phyloP scores from a whole-genome alignment of 2,797 vertebrate species.

The Gymnodraco acuticeps region DNA sequence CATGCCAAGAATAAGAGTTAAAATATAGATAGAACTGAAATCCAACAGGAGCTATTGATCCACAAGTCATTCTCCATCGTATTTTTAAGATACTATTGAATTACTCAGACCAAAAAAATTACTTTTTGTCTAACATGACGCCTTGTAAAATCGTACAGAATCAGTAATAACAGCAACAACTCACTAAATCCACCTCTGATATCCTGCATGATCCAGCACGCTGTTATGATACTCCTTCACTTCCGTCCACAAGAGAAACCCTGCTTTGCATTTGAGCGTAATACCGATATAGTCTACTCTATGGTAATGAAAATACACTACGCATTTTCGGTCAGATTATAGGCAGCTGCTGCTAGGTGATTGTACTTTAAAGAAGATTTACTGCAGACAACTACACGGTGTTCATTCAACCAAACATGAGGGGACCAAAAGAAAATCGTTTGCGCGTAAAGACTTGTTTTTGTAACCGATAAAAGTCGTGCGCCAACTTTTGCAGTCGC shows the following conservation, averaged over 20 bases:
- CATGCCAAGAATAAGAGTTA: background rate
- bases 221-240: background rate
- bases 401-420: background rate
- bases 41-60: background rate
- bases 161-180: background rate
- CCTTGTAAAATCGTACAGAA: background rate
- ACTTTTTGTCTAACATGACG: background rate
- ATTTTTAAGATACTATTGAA: background rate
- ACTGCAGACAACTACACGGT: slow-evolving; percentile 3
- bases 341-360: slow-evolving; percentile 8
- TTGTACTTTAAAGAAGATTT: slow-evolving; percentile 9
- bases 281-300: background rate
- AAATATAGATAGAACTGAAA: background rate
- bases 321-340: background rate
- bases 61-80: background rate
- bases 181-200: background rate
- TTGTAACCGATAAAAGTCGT: background rate
- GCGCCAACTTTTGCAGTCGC: slow-evolving; percentile 38
- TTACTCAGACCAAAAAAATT: background rate
- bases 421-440: background rate
- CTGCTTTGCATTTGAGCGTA: slow-evolving; percentile 28
- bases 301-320: no score
- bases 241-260: slow-evolving; percentile 1
- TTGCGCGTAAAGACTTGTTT: background rate
- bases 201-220: slow-evolving; percentile 7